Percentiles rank a stretch among this genome's conserved stretches.
These are phyloP conservation scores for Brotula barbata DNA, from an alignment of 2,797 vertebrate genomes.

Conservation along the genomic window DNA sequence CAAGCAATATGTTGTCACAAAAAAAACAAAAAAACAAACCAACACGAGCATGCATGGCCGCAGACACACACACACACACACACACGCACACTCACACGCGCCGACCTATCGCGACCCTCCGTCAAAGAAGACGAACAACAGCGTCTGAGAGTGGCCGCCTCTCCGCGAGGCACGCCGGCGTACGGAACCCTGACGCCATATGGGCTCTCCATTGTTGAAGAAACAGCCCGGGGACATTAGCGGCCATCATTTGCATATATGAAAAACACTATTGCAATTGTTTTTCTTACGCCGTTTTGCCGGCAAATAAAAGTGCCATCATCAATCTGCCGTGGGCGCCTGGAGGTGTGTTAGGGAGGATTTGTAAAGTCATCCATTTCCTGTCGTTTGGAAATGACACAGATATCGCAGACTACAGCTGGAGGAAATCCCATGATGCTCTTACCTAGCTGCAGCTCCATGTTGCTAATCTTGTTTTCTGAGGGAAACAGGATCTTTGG, in stretches of 20 bases:
- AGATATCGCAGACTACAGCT: conserved; percentile 41
- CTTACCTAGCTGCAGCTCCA: conserved; percentile 98
- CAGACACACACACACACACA: conserved; percentile 42
- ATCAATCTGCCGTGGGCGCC: conserved; percentile 56
- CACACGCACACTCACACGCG: conserved; percentile 7
- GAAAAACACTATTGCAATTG: conserved; percentile 48
- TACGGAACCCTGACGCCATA: conserved; percentile 68
- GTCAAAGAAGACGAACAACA: conserved; percentile 76
- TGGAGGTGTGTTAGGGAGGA: conserved; percentile 54
- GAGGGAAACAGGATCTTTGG: conserved; percentile 95
- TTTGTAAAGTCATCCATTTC: conserved; percentile 67
- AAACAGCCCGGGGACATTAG: conserved; percentile 72
- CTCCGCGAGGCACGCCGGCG: conserved; percentile 64
- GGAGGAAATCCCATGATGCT: conserved; percentile 60
- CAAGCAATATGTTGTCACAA: conserved; percentile 71
- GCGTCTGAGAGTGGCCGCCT: conserved; percentile 48
- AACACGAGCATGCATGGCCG: conserved; percentile 31
- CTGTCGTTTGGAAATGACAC: conserved; percentile 61
- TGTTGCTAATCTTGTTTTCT: conserved; percentile 92
- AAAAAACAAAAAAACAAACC: conserved; percentile 36
- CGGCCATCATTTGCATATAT: conserved; percentile 70
- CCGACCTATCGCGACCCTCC: conserved; percentile 61
- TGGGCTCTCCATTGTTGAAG: conserved; percentile 75
- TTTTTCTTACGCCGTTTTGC: conserved; percentile 38
- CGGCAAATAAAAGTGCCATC: conserved; percentile 58